Base-by-base conservation (phyloP, 1,140 invertebrate species). In the Pseudoatta argentina region DNA sequence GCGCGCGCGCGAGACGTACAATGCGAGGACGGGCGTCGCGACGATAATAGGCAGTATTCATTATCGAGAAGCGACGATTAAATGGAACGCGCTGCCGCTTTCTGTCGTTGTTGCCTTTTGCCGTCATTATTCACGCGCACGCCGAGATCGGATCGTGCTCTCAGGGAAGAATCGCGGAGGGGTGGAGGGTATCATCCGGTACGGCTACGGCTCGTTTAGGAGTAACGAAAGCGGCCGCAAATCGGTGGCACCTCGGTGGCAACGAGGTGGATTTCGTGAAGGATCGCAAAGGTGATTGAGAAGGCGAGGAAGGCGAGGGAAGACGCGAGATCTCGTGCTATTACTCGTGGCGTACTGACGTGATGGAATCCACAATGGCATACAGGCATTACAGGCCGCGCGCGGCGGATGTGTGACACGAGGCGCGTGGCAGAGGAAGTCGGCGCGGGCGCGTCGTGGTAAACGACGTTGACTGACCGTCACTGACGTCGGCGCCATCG, bases 381-480 rank as follows among this genome's bases (percentile, higher is more conserved):
- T 10, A 21, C 24, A 16, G 55, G 63, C 16, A 34, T 34, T 34
- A 10, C 64, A 78, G 55, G 59, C 48, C 48, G 39, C 18, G 77
- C 30, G 51, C 44, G 64, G 18, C n/a, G 64, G 64, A n/a, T 39
- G 34, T 34, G 64, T 66, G 39, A 39, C 34, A 39, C 34, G 34
- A 69, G 66, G 66, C 48, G 81, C 88, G 76, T 39, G 44, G 27
- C 67, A 21, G 34, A 88, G 16, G 90, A 91, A 92, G 93, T 93
- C 92, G 94, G 93, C 94, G 93, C 94, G 95, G 30, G 30, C 30
- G 30, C 30, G 30, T 94, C 93, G 94, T 93, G 94, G 94, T 93
- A 94, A 93, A 92, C 94, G 92, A 85, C 91, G 93, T 93, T 91
- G 94, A 94, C 94, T 92, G 59, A 53, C 85, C 63, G 18, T 53